These are phyloP conservation scores for Reticulitermes lucifugus DNA, from an alignment of 2,888 invertebrate genomes.

Conservation along the genomic window DNA sequence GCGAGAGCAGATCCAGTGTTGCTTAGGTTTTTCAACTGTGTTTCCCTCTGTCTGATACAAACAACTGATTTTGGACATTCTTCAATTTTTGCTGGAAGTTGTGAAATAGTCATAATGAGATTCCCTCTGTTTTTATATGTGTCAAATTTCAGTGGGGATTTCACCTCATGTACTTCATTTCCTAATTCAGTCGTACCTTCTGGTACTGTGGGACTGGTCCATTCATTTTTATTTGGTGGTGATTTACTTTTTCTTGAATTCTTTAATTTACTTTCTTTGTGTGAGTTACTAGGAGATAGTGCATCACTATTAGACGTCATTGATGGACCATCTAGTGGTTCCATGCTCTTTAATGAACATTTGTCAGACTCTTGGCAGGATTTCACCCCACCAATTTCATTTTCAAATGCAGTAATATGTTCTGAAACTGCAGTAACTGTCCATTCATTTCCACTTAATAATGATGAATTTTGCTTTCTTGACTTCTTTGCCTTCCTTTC, in stretches of 20 bases:
- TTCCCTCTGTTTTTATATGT: neutral
- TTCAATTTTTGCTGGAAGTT: no score
- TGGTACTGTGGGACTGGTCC: neutral
- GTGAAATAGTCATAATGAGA: no score
- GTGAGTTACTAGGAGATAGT: no score
- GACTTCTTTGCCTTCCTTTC: no score
- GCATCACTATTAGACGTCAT: no score
- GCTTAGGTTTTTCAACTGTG: neutral
- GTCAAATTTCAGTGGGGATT: neutral
- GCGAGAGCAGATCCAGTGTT: neutral
- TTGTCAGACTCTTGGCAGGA: no score
- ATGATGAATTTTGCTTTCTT: neutral
- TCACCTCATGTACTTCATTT: neutral
- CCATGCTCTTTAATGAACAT: no score
- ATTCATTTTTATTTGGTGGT: neutral
- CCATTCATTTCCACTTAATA: neutral
- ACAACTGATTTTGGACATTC: neutral
- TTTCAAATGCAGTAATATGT: neutral
- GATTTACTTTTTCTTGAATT: no score
- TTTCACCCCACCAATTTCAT: neutral
- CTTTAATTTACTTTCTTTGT: no score
- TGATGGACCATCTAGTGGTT: no score
- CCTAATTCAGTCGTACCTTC: neutral
- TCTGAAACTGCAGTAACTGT: neutral
- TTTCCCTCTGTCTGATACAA: neutral